Percentiles rank a stretch among this genome's conserved stretches.
Evolutionary conservation across 2,113 vertebrate species (phyloP).

Genomic region (Ochotona princeps): DNA sequence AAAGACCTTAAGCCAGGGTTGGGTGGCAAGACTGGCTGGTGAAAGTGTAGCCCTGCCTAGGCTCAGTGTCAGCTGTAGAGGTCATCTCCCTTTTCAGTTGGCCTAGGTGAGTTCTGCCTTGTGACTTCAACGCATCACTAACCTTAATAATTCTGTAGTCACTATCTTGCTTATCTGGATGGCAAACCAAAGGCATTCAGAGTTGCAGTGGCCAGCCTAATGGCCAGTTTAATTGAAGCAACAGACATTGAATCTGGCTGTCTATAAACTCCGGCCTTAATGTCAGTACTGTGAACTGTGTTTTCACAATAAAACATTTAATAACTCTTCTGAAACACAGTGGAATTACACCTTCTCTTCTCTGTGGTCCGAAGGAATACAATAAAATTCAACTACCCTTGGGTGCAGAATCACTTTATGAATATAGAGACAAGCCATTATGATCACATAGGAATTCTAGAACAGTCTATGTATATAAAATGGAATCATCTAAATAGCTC

Average conservation of each 20-base stretch:
- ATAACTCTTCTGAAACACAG: not conserved
- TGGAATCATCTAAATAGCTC: slow-evolving; percentile 25
- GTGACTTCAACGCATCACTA: not conserved
- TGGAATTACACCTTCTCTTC: slow-evolving; percentile 44
- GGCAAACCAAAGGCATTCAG: not conserved
- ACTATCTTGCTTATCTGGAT: not conserved
- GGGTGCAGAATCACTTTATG: not conserved
- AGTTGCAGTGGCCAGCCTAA: not conserved
- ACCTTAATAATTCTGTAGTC: not conserved
- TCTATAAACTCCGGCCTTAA: not conserved
- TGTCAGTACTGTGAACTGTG: not conserved
- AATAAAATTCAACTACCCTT: slow-evolving; percentile 17
- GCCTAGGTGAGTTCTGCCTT: not conserved
- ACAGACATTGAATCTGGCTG: not conserved
- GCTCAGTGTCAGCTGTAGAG: not conserved
- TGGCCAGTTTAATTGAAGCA: not conserved
- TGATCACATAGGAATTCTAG: not conserved
- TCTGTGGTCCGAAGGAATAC: slow-evolving; percentile 26
- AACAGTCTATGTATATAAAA: not conserved
- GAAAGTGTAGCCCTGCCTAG: not conserved
- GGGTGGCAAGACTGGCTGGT: not conserved
- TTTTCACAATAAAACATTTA: slow-evolving; percentile 7
- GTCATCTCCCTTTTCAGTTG: not conserved
- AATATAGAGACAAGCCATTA: slow-evolving; percentile 51
- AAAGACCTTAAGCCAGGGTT: not conserved